phyloP scores from a whole-genome alignment of 2,797 vertebrate species.

The Limnodromus scolopaceus region DNA sequence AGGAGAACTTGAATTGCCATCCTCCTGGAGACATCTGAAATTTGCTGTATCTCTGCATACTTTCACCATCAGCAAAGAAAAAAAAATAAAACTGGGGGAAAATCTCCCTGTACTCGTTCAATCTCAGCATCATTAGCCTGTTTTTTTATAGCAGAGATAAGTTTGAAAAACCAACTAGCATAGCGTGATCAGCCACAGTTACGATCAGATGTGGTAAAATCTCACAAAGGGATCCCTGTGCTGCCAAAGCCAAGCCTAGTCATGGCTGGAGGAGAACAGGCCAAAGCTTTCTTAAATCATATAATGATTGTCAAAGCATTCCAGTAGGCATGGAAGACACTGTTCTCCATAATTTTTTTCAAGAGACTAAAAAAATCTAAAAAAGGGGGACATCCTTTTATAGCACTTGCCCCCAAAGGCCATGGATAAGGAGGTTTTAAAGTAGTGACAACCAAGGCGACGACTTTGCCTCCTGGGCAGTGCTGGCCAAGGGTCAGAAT shows the following conservation, averaged over 20 bases:
- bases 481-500: neutral
- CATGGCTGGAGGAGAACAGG: neutral
- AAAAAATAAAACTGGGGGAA: neutral
- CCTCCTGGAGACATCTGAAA: neutral
- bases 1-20: neutral
- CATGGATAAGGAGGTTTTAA: neutral
- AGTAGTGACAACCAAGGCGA: neutral
- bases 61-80: neutral
- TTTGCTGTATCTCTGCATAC: neutral
- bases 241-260: neutral
- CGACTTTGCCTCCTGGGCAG: neutral
- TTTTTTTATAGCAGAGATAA: neutral
- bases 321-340: neutral
- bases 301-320: neutral
- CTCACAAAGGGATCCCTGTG: neutral
- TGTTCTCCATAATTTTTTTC: neutral
- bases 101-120: neutral
- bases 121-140: neutral
- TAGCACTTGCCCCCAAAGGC: neutral
- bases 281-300: neutral
- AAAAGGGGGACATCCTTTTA: neutral
- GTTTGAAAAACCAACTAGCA: neutral
- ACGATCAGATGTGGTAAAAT: neutral
- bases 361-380: neutral
- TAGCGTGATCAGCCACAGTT: neutral